Conservation (phyloP, 2,888 invertebrate species). For the Athrips mouffetella region DNA sequence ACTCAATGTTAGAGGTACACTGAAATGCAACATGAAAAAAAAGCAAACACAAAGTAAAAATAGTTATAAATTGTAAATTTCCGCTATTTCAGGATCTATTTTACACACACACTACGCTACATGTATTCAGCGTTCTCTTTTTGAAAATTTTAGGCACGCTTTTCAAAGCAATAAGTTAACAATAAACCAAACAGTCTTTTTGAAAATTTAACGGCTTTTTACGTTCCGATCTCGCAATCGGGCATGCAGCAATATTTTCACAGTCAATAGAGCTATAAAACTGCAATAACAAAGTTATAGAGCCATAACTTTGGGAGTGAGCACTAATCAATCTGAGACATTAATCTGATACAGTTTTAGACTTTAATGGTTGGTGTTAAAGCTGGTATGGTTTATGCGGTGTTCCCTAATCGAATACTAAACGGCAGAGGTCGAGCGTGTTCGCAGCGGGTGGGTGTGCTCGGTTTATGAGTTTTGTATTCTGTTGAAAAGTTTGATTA, state of each 20-base stretch:
- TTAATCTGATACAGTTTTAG: constrained; percentile 32
- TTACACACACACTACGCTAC: no score
- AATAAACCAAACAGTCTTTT: constrained; percentile 2
- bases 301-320: constrained; percentile 37
- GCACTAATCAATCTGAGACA: constrained; percentile 39
- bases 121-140: no score
- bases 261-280: constrained; percentile 40
- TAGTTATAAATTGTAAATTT: no score
- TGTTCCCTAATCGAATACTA: constrained; percentile 9
- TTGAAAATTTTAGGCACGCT: background rate
- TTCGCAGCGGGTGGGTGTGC: background rate
- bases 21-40: no score
- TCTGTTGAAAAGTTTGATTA: background rate
- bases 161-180: background rate
- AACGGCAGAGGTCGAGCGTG: background rate
- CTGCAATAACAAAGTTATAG: constrained; percentile 43
- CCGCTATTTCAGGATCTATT: no score
- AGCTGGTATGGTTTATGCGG: constrained; percentile 26
- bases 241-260: constrained; percentile 16
- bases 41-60: no score
- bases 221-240: constrained; percentile 15
- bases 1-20: no score
- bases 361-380: constrained; percentile 33
- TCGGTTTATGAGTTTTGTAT: constrained; percentile 1
- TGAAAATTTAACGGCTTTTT: constrained; percentile 8